Conservation (phyloP, 2,888 invertebrate species). For the Lysandra coridon region DNA sequence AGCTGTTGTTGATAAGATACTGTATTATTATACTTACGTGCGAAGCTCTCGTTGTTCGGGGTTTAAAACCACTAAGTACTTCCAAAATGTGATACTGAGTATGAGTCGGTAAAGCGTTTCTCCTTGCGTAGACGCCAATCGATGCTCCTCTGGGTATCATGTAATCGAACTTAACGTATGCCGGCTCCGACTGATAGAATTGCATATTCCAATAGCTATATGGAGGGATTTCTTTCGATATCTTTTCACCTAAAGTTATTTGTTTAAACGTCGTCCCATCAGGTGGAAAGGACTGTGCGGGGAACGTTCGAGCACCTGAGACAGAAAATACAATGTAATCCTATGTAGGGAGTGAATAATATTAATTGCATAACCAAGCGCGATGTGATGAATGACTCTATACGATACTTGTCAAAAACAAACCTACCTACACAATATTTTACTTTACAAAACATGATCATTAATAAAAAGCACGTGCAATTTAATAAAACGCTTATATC, state of each 20-base stretch:
- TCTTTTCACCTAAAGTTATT: constrained; percentile 91
- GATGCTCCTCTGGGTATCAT: constrained; percentile 94
- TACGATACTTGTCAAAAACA: neutral
- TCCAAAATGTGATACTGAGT: constrained; percentile 98
- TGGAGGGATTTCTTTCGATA: constrained; percentile 93
- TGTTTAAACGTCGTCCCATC: constrained; percentile 96
- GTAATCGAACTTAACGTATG: constrained; percentile 97
- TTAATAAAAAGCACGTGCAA: constrained; percentile 51
- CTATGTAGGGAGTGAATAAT: constrained; percentile 27
- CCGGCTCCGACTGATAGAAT: constrained; percentile 96
- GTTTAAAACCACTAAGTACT: constrained; percentile 94
- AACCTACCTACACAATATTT: neutral
- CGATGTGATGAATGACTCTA: constrained; percentile 57
- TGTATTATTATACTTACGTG: constrained; percentile 85
- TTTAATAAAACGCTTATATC: constrained; percentile 41
- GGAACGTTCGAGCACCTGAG: constrained; percentile 92
- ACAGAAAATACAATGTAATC: constrained; percentile 40
- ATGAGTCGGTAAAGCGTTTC: constrained; percentile 96
- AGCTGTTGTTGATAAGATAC: neutral
- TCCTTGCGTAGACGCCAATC: constrained; percentile 96
- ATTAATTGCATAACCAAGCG: constrained; percentile 50
- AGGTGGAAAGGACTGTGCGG: constrained; percentile 94
- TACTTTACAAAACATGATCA: neutral
- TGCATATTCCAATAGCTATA: constrained; percentile 99
- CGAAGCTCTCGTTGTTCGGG: constrained; percentile 89